Evolutionary conservation across 1,140 invertebrate genomes (phyloP), one percentile per base, ranked within the genome.

Genomic region (Schlechtendalia chinensis): DNA sequence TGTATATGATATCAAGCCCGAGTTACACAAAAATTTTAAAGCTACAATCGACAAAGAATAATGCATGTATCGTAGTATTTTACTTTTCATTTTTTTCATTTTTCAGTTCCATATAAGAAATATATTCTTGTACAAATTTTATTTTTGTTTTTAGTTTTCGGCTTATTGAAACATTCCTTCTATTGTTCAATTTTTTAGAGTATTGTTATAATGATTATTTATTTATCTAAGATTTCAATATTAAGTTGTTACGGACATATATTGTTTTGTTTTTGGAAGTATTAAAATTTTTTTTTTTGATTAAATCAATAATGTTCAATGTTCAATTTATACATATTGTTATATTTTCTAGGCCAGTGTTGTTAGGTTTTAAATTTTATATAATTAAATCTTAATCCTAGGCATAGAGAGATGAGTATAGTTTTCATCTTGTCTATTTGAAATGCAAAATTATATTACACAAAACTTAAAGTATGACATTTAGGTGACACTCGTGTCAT

Each of bases 1-100:
- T 85, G 94, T 96, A 19, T 95, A 94, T 85, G 91, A 96, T 84
- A 96, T 96, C 85, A 93, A 93, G 85, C 94, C 94, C 12, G 93
- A 95, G 87, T 87, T 96, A 81, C 95, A 96, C 89, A 90, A 91
- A 86, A 96, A 96, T 87, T 94, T 83, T 80, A 83, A 82, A 74
- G 83, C 84, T 39, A 59, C 74, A 24, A 32, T 56, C 2, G 47
- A 17, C 16, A 79, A 79, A 59, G 56, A 79, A 61, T 79, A n/a
- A 79, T 24, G 17, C 58, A 54, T 45, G 22, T 71, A 14, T 22
- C 56, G 50, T 59, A 75, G 53, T 14, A 47, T 27, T 61, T 59
- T 77, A 24, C 29, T 54, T 75, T 56, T 8, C 3, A 17, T 12
- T 47, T 69, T 74, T 39, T 45, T n/a, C n/a, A n/a, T n/a, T 77